A percentile compares a stretch with the other conserved stretches of the same genome.
These are phyloP conservation scores for Eilema depressum DNA, from an alignment of 2,888 invertebrate genomes.

Conservation along the genomic window DNA sequence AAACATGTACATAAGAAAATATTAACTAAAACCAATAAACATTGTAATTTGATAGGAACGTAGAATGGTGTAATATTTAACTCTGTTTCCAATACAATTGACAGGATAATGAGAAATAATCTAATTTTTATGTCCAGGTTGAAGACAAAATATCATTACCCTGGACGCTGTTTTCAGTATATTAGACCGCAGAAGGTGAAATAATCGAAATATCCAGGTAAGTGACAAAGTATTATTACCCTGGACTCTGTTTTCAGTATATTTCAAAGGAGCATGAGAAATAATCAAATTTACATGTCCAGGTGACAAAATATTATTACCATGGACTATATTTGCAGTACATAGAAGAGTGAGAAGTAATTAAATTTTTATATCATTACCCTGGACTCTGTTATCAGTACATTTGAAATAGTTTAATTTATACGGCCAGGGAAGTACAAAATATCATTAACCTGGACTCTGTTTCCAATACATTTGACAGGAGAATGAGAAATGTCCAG, in stretches of 20 bases:
- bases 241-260: background rate
- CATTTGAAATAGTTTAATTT: too few relatives aligned
- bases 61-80: slow-evolving; percentile 28
- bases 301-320: too few relatives aligned
- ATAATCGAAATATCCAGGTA: too few relatives aligned
- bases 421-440: too few relatives aligned
- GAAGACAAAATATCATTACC: slow-evolving; percentile 1
- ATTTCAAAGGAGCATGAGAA: background rate
- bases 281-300: too few relatives aligned
- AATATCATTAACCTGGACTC: background rate
- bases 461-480: background rate
- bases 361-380: too few relatives aligned
- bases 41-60: slow-evolving; percentile 51
- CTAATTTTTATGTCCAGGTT: background rate
- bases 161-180: background rate
- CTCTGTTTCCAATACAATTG: background rate
- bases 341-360: background rate
- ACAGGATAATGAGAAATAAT: background rate
- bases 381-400: too few relatives aligned
- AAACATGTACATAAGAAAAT: slow-evolving; percentile 38
- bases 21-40: slow-evolving; percentile 41
- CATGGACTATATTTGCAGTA: background rate
- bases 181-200: background rate
- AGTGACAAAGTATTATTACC: too few relatives aligned
- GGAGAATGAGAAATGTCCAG: background rate